Base-by-base conservation (phyloP, 2,888 invertebrate species). In the Taenaris catops region DNA sequence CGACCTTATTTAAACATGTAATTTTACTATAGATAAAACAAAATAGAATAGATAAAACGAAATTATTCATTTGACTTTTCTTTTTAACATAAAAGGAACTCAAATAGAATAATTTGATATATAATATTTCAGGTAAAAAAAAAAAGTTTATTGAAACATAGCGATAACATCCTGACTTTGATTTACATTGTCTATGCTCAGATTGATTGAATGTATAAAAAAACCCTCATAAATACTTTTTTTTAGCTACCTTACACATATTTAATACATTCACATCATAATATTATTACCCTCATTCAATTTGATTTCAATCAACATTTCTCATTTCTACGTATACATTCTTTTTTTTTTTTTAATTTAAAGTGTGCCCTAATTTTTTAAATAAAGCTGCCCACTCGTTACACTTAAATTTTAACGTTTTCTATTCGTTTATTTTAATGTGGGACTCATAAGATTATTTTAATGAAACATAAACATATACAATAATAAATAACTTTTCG, bases 321-420 rank as follows among this genome's bases (percentile, higher is more conserved):
- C 16, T 31, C 31, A 42, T 41, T 35, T 50, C 50, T 51, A 50
- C 53, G 53, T 53, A 53, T 53, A 53, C 53, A 44, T 49, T 41
- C 28, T 4, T 31, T 31, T 29, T 20, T 20, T n/a, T n/a, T n/a
- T n/a, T 32, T 25, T 11, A 29, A 26, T 41, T 43, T 43, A 33
- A 40, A 37, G 32, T 38, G 38, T 33, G 38, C 38, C 32, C 27
- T 32, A 26, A 31, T 26, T 34, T 32, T 38, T 42, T 28, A 18
- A 35, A 42, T 38, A 38, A 42, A 38, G 21, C 38, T 21, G 21
- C 38, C 34, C 32, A 38, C 31, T 34, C 16, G 8, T 27, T 34
- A 31, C 8, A 14, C 17, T 17, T 27, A 27, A 3, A 4, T 16
- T 17, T 17, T 33, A 11, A 24, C 2, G n/a, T 8, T 23, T 23